Conservation (phyloP, 2,797 vertebrate species). For the Sitta carolinensis region DNA sequence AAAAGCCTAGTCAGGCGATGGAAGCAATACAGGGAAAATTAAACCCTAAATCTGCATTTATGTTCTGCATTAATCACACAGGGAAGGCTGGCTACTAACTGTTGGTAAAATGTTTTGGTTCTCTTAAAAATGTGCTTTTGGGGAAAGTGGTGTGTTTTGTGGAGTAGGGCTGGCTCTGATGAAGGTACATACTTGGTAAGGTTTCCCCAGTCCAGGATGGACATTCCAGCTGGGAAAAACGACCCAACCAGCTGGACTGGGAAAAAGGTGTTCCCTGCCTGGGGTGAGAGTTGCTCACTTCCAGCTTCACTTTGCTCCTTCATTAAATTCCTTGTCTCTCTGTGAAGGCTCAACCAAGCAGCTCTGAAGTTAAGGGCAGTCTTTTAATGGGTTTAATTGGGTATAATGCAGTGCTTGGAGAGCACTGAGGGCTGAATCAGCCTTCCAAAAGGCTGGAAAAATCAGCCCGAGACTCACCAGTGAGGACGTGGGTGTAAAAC, state of each 20-base stretch:
- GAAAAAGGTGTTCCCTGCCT: rapidly evolving
- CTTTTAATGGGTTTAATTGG: not conserved
- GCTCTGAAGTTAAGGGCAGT: not conserved
- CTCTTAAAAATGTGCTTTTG: not conserved
- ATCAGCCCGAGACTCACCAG: not conserved
- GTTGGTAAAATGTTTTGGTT: not conserved
- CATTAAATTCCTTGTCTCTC: not conserved
- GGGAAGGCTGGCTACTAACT: not conserved
- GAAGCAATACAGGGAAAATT: constrained; percentile 42
- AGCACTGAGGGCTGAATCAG: not conserved
- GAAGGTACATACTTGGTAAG: rapidly evolving
- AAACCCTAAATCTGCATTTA: constrained; percentile 57
- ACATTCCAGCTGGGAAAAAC: not conserved
- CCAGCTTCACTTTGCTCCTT: not conserved
- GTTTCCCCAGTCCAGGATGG: not conserved
- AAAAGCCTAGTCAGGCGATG: not conserved
- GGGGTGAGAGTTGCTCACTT: not conserved
- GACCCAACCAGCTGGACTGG: not conserved
- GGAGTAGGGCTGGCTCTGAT: not conserved
- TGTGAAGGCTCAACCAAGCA: not conserved
- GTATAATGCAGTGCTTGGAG: not conserved
- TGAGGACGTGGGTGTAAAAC: not conserved
- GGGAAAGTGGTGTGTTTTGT: not conserved
- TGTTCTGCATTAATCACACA: not conserved
- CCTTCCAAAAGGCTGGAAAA: not conserved